Evolutionary conservation across 2,113 vertebrate genomes (phyloP), one percentile per base, ranked within the genome.

Genomic region (Corythornis madagascariensis): DNA sequence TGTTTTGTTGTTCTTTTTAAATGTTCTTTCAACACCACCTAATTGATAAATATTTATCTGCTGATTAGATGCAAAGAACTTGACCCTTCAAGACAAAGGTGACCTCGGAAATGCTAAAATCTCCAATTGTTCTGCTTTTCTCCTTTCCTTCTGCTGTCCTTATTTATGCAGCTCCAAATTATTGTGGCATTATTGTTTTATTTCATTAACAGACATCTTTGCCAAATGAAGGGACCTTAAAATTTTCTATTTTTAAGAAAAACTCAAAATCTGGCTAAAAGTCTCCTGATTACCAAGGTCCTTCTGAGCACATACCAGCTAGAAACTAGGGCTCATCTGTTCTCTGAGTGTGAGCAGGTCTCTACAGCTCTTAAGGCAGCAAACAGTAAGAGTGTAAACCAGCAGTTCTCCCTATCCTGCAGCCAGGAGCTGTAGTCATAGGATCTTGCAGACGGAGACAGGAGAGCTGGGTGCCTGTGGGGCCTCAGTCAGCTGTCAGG

Each of bases 1-100:
- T 38, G 38, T 38, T 38, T 38, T 38, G 38, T 87, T 88, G 87
- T 26, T 15, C 24, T 52, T 50, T 77, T n/a, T 14, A 35, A 83
- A 80, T 91, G 75, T 89, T 76, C 84, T 94, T 82, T 92, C 72
- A 84, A 88, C 73, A 88, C 53, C n/a, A 65, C 10, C 29, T 91
- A 81, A 90, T 72, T 53, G 80, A 77, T 86, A 93, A 83, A 92
- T 87, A 67, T 24, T 74, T 89, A 66, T 74, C 63, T 74, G 33
- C 25, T 91, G 67, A 76, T 91, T 59, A 83, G 22, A 56, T 87
- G 64, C 9, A 50, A 86, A 76, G 57, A 69, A 38, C 33, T 71
- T 61, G 38, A 61, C 28, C 59, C 18, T 88, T 78, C 90, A 45
- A 92, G 48, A 43, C 35, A 50, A 89, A 80, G 42, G 22, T 0